These are phyloP conservation scores for Noctua comes DNA, from an alignment of 2,888 invertebrate genomes.

Conservation along the genomic window DNA sequence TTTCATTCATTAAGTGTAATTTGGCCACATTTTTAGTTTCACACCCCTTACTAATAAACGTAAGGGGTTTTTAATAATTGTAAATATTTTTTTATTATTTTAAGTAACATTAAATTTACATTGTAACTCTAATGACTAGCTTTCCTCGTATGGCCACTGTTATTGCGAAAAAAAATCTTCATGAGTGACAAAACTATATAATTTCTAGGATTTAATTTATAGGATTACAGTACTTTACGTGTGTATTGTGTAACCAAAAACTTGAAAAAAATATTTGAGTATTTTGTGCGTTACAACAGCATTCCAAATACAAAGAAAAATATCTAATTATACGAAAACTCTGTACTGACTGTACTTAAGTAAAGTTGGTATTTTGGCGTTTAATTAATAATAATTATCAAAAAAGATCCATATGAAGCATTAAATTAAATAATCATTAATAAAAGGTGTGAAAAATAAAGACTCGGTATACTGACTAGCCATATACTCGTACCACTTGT, in stretches of 20 bases:
- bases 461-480: slow-evolving; percentile 45
- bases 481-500: slow-evolving; percentile 44
- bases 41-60: slow-evolving; percentile 85
- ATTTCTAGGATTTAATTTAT: slow-evolving; percentile 57
- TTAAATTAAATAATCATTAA: slow-evolving; percentile 7
- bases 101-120: slow-evolving; percentile 86
- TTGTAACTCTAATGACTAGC: slow-evolving; percentile 89
- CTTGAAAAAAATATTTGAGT: slow-evolving; percentile 12
- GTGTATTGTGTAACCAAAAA: slow-evolving; percentile 72
- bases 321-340: background rate
- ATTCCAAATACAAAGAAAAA: background rate
- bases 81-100: slow-evolving; percentile 85
- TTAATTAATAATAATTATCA: background rate
- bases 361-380: background rate
- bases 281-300: slow-evolving; percentile 39
- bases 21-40: slow-evolving; percentile 90
- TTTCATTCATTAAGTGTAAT: slow-evolving; percentile 89
- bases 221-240: slow-evolving; percentile 61
- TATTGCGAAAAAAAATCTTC: slow-evolving; percentile 73
- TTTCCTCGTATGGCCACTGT: slow-evolving; percentile 88
- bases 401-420: background rate
- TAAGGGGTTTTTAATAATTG: slow-evolving; percentile 83
- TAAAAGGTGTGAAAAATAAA: slow-evolving; percentile 33
- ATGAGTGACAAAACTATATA: slow-evolving; percentile 63
- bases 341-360: background rate